A percentile compares a stretch with the other conserved stretches of the same genome.
Conservation (phyloP, 2,797 vertebrate genomes). For the Synaphobranchus kaupii region DNA sequence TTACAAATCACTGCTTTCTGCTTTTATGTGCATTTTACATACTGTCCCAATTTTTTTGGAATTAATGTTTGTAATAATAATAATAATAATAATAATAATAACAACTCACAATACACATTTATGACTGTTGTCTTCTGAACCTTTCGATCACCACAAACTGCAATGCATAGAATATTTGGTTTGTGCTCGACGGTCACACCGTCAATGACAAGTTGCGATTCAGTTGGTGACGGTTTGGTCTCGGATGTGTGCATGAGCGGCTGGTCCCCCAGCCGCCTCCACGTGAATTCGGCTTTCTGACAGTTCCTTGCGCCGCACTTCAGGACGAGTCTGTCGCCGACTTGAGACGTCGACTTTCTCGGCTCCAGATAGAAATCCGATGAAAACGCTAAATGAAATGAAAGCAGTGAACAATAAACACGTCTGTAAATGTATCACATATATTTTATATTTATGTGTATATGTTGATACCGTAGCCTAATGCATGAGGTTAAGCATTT, state of each 20-base stretch:
- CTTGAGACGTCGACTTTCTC: background rate
- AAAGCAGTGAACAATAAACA: background rate
- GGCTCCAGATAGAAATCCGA: background rate
- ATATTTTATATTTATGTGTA: too few species aligned
- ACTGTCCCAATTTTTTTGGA: too few species aligned
- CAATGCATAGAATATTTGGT: background rate
- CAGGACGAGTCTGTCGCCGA: background rate
- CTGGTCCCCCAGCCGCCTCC: background rate
- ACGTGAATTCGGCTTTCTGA: background rate
- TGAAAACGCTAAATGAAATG: background rate
- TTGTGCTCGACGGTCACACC: background rate
- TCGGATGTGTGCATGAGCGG: background rate
- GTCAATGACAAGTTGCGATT: background rate
- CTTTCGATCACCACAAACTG: background rate
- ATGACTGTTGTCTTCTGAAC: fast-evolving
- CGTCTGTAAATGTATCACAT: background rate
- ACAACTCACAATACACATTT: background rate
- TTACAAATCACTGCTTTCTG: too few species aligned
- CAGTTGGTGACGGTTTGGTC: background rate
- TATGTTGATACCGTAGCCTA: background rate
- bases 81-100: background rate
- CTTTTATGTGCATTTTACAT: too few species aligned
- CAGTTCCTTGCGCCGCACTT: background rate
- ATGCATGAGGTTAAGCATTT: background rate
- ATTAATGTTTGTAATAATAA: background rate